A percentile compares a stretch with the other conserved stretches of the same genome.
These are phyloP conservation scores for Keiferia lycopersicella DNA, from an alignment of 2,888 invertebrate genomes.

Conservation along the genomic window DNA sequence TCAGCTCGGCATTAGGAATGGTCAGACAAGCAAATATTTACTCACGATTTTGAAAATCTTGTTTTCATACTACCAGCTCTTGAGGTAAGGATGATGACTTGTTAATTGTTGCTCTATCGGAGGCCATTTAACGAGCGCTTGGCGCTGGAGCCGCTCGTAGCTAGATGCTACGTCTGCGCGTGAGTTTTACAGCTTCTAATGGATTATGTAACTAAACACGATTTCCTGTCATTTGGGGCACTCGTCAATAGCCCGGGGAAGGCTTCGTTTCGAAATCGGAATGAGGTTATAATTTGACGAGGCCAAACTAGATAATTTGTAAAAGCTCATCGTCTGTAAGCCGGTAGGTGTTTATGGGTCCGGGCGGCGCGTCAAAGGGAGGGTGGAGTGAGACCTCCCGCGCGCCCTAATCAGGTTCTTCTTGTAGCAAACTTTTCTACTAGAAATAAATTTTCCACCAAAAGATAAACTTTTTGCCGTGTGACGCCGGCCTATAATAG, in stretches of 20 bases:
- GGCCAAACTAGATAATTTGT: constrained; percentile 8
- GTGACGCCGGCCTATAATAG: no score
- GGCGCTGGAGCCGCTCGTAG: constrained; percentile 23
- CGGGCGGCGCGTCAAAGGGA: constrained; percentile 49
- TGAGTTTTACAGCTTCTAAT: constrained; percentile 7
- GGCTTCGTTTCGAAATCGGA: constrained; percentile 25
- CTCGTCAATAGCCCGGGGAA: not conserved
- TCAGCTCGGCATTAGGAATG: constrained; percentile 71
- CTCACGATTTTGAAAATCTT: constrained; percentile 78
- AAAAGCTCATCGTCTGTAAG: not conserved
- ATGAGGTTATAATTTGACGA: constrained; percentile 19
- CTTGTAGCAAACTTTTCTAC: no score
- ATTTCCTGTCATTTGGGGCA: not conserved
- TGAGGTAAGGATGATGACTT: constrained; percentile 59
- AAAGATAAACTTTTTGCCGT: no score
- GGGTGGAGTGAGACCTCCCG: constrained; percentile 58
- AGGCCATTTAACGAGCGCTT: constrained; percentile 12
- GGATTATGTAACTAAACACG: not conserved
- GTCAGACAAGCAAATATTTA: constrained; percentile 79
- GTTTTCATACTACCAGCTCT: constrained; percentile 69
- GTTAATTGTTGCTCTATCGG: constrained; percentile 44
- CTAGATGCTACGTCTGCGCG: not conserved
- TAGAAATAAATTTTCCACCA: no score
- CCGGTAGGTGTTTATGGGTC: constrained; percentile 42
- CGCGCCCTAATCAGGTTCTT: constrained; percentile 42